Base-by-base conservation (phyloP, 2,797 vertebrate genomes). In the Molossus molossus region DNA sequence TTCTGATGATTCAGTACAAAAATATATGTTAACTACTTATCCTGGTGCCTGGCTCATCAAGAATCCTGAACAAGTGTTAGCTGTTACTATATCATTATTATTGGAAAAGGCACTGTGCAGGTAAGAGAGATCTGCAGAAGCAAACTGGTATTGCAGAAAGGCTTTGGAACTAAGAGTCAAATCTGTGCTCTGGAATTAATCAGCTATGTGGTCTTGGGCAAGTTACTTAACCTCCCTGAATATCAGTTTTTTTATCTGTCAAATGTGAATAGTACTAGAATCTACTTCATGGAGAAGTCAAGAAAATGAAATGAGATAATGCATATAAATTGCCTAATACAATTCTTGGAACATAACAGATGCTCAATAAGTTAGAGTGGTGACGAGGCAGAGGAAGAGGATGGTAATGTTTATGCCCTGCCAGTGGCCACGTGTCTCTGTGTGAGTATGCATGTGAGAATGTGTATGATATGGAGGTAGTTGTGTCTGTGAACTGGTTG, bases 241-340 rank as follows among this genome's bases (percentile, higher is more conserved):
- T 80, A 62, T 84, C 79, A 53, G 20, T 67, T 82, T 90, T 89
- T 83, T 92, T 86, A 82, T 18, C 70, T 92, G 20, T 92, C 90
- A 64, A 60, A 81, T 87, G 65, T 69, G 69, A 81, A 89, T 69
- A 93, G 75, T 50, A 89, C 45, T 60, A 87, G 70, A 83, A 76
- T 15, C 75, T 40, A 70, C 37, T 23, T 94, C 75, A 12, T 73
- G 69, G 85, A 88, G 60, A 91, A 75, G 60, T 87, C 83, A 85
- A 80, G 75, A 86, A 40, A 48, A 89, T 82, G 81, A 94, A 83
- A n/a, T 87, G 55, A 93, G 73, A 65, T 65, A 50, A 81, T 85
- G 60, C 72, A n/a, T 48, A 62, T 45, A 29, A 67, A 80, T 48
- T 91, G 53, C 82, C 76, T 55, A 84, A 33, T 64, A 82, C 48